Conservation (phyloP, 2,113 vertebrate species). For the Phainopepla nitens region DNA sequence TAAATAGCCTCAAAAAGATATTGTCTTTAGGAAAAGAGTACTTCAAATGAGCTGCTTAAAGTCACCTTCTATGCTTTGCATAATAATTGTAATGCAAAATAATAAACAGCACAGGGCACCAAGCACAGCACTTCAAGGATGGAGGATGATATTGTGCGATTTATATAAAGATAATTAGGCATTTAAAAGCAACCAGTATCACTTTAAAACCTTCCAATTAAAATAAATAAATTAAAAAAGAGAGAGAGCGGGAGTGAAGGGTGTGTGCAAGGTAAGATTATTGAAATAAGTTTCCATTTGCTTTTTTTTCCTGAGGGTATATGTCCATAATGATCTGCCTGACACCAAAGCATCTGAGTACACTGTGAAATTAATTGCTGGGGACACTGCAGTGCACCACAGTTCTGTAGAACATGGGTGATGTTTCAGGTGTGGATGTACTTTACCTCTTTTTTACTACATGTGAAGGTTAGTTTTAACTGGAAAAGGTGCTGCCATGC, state of each 20-base stretch:
- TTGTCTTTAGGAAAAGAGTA: slow-evolving; percentile 43
- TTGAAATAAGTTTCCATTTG: slow-evolving; percentile 57
- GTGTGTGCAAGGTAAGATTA: slow-evolving; percentile 33
- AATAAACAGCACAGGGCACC: slow-evolving; percentile 59
- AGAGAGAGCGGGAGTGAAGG: neutral
- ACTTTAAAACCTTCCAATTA: slow-evolving; percentile 66
- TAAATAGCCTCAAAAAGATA: slow-evolving; percentile 69
- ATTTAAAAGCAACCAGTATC: slow-evolving; percentile 67
- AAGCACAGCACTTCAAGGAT: slow-evolving; percentile 45
- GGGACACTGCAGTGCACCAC: neutral
- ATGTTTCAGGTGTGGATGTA: neutral
- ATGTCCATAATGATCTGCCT: neutral
- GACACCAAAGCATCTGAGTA: slow-evolving; percentile 15
- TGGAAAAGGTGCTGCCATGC: neutral
- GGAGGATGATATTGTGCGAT: slow-evolving; percentile 57
- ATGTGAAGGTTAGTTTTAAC: neutral
- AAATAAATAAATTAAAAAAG: neutral
- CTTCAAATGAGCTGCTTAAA: slow-evolving; percentile 71
- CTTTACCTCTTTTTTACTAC: neutral
- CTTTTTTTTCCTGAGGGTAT: slow-evolving; percentile 4
- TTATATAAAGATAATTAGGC: slow-evolving; percentile 70
- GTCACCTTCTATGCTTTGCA: slow-evolving; percentile 72
- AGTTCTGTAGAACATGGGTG: neutral
- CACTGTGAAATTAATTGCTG: neutral
- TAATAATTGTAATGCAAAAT: slow-evolving; percentile 71